phyloP scores from a whole-genome alignment of 2,113 vertebrate species.

The Arothron firmamentum region DNA sequence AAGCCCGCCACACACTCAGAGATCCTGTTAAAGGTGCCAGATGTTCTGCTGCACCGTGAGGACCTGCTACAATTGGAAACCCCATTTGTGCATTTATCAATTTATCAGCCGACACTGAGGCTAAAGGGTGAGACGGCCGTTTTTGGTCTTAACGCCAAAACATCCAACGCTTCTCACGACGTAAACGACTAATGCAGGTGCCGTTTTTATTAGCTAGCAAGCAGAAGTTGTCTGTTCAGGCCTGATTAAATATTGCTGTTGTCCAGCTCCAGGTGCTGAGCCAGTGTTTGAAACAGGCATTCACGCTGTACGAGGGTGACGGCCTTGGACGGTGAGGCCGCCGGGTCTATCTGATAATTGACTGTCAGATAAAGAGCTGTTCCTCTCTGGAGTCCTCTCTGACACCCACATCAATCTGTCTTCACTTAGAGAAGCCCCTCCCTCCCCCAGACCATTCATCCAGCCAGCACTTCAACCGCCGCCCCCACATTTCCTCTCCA shows the following conservation, averaged over 20 bases:
- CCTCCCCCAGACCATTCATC: constrained; percentile 49
- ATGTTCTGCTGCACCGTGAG: no score
- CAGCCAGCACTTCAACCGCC: constrained; percentile 51
- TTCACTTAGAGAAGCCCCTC: constrained; percentile 57
- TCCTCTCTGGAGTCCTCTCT: constrained; percentile 62
- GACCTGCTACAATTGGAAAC: no score
- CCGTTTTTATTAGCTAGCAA: neutral
- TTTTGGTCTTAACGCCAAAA: neutral
- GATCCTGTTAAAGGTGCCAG: no score
- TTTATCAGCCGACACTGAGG: neutral
- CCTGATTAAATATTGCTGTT: constrained; percentile 25
- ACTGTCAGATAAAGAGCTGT: constrained; percentile 68
- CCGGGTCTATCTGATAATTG: constrained; percentile 77
- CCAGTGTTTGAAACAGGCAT: constrained; percentile 36
- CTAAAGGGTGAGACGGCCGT: constrained; percentile 17
- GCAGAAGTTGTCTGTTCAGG: neutral
- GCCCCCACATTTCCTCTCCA: constrained; percentile 28
- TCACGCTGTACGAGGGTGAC: constrained; percentile 30
- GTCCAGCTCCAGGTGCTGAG: constrained; percentile 28
- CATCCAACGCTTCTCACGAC: no score
- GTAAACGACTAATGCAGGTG: no score
- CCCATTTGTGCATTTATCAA: constrained; percentile 1
- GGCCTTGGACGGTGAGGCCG: constrained; percentile 57
- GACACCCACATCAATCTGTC: constrained; percentile 66
- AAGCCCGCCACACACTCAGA: constrained; percentile 20